Evolutionary conservation across 2,113 vertebrate genomes (phyloP).

Genomic region (Sphaerodactylus townsendi): DNA sequence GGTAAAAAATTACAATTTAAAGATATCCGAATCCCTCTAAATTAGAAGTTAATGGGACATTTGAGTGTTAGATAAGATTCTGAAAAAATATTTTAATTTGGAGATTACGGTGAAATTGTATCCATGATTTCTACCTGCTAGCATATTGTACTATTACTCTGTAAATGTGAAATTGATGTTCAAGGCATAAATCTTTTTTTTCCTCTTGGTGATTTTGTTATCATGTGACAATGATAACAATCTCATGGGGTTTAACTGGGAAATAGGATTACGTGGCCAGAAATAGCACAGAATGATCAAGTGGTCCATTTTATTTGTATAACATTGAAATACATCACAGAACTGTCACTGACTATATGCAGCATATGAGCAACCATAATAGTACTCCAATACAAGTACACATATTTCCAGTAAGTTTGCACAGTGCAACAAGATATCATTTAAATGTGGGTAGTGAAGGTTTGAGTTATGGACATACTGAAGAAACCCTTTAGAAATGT

Average conservation of each 20-base stretch:
- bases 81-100: not conserved
- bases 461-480: not conserved
- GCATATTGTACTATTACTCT: not conserved
- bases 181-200: not conserved
- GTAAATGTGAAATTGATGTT: conserved; percentile 23
- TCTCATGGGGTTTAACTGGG: not conserved
- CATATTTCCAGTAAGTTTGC: not conserved
- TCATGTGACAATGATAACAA: not conserved
- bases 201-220: not conserved
- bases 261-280: not conserved
- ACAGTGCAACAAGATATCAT: not conserved
- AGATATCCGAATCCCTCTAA: not conserved
- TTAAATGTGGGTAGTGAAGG: not conserved
- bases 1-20: not conserved
- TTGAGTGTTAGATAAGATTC: not conserved
- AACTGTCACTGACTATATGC: not conserved
- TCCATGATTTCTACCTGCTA: not conserved
- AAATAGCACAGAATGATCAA: not conserved
- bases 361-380: not conserved
- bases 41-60: not conserved
- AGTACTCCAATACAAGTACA: not conserved
- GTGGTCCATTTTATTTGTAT: not conserved
- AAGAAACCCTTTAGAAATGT: too few relatives aligned
- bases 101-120: not conserved
- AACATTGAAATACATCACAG: not conserved